Base-by-base conservation (phyloP, 2,797 vertebrate species). In the Thamnophis elegans region DNA sequence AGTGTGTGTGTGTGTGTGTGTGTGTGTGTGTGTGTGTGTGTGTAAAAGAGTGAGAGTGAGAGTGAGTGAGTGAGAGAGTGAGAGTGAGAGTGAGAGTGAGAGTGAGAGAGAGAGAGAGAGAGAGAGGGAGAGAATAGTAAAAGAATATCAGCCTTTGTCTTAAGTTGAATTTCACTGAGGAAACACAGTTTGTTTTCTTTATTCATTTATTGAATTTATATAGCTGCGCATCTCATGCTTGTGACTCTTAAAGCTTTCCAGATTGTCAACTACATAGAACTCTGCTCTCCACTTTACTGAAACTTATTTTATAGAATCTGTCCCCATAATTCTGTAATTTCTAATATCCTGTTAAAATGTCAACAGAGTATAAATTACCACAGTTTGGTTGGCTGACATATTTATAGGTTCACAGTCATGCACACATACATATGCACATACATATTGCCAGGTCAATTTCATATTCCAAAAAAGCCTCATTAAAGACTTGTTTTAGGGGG, bases 291-390 rank as follows among this genome's bases (percentile, higher is more conserved):
- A 25, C 18, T 11, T 54, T 73, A 53, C 55, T 28, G 25, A 51
- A 47, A 90, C 22, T 58, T 90, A 28, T 90, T 85, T 68, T 89
- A 68, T 22, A 32, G 89, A 68, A 73, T 68, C 54, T 85, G 7
- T 6, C 58, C 13, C 36, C 42, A 56, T 59, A 85, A 47, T 28
- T 47, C 14, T n/a, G n/a, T 36, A 56, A 26, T 82, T 82, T 47
- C 36, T 82, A 47, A 82, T 82, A 47, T 25, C 14, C 91, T 93
- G 18, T 26, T 55, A 47, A 51, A 16, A 13, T 28, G 92, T 89
- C 85, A 91, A 88, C 89, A 92, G 91, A 92, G 47, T 91, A 78
- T 28, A 91, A 87, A 60, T 78, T 90, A 89, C 68, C 53, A 82
- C 14, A 82, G 53, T 62, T 54, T 54, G 86, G 54, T 89, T 59